These are phyloP conservation scores for Phenganax marumi DNA, from an alignment of 92 coral and sea anemone species.

Conservation along the genomic window DNA sequence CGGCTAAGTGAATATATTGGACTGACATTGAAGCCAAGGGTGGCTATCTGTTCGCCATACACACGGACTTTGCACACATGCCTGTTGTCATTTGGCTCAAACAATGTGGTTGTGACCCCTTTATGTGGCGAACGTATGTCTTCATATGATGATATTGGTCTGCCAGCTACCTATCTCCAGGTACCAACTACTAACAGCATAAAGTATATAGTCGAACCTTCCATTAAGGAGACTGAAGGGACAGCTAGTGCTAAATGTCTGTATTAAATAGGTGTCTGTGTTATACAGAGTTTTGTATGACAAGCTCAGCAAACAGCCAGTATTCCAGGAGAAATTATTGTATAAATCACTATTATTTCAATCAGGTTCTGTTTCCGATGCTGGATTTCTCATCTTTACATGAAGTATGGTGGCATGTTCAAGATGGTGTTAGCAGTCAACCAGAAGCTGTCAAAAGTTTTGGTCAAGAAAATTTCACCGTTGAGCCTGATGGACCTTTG, in stretches of 20 bases:
- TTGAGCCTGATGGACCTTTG: constrained; percentile 34
- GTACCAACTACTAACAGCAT: neutral
- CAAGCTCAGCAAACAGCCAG: too few relatives aligned
- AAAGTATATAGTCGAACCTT: too few relatives aligned
- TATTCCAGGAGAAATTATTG: too few relatives aligned
- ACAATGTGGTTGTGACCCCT: constrained; percentile 43
- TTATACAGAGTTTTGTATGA: too few relatives aligned
- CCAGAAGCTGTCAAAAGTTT: constrained; percentile 22
- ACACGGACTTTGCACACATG: constrained; percentile 57
- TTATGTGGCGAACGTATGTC: constrained; percentile 53
- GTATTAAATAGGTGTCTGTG: too few relatives aligned
- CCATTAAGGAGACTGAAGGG: too few relatives aligned
- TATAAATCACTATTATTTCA: too few relatives aligned
- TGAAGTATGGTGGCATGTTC: constrained; percentile 59
- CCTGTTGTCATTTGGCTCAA: constrained; percentile 42
- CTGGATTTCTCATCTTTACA: constrained; percentile 49
- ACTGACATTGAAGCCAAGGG: constrained; percentile 22
- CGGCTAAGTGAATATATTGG: constrained; percentile 29
- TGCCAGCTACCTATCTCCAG: constrained; percentile 43
- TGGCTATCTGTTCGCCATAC: constrained; percentile 50
- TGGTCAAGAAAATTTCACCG: constrained; percentile 36
- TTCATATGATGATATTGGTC: constrained; percentile 51
- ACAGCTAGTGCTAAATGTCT: too few relatives aligned
- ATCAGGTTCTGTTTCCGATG: constrained; percentile 20
- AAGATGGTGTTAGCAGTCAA: constrained; percentile 38